These are phyloP conservation scores for Chanos chanos DNA, from an alignment of 2,797 vertebrate genomes.

Conservation along the genomic window DNA sequence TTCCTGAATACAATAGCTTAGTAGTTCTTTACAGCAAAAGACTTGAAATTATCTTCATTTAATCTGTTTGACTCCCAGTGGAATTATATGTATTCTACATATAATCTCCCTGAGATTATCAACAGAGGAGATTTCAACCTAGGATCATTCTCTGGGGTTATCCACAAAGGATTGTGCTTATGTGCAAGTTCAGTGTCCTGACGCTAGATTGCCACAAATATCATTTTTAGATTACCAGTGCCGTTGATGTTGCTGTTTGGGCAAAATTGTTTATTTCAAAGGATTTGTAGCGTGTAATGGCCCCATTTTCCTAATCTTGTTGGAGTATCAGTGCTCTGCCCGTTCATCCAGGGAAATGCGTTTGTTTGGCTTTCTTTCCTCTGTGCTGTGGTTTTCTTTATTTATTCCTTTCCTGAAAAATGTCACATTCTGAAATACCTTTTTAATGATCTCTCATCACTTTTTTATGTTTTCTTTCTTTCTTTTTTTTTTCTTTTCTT, in stretches of 20 bases:
- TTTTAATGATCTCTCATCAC: conserved; percentile 22
- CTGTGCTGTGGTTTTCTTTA: conserved; percentile 11
- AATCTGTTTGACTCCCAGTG: neutral
- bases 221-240: conserved; percentile 2
- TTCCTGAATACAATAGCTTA: too few species aligned
- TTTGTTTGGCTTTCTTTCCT: conserved; percentile 16
- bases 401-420: conserved; percentile 12
- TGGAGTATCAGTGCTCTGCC: neutral
- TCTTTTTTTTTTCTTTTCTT: conserved; percentile 20
- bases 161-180: neutral
- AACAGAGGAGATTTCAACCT: neutral
- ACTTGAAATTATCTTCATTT: too few species aligned
- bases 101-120: neutral
- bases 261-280: conserved; percentile 5
- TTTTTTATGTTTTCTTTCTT: conserved; percentile 4
- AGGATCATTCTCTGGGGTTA: neutral
- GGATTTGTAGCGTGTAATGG: neutral
- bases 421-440: conserved; percentile 27
- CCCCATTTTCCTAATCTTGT: neutral
- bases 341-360: conserved; percentile 20
- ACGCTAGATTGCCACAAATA: too few species aligned
- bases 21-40: too few species aligned
- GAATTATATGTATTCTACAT: neutral
- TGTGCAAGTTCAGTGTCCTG: neutral
- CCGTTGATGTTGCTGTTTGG: conserved; percentile 17